These are phyloP conservation scores for Axinella damicornis DNA, from an alignment of 37 sponge, comb jelly and placozoan species.

Conservation along the genomic window DNA sequence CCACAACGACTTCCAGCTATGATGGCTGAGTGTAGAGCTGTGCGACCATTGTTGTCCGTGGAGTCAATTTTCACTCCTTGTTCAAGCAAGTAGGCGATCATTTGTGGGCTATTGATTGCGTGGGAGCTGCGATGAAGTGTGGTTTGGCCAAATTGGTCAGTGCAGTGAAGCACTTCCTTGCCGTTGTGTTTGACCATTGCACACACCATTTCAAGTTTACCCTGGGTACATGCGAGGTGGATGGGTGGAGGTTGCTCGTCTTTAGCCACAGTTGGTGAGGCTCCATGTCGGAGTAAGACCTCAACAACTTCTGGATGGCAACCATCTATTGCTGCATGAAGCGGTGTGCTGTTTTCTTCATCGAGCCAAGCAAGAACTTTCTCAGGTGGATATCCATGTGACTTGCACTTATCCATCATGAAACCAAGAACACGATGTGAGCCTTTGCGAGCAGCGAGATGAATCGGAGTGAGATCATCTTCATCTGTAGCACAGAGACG, in stretches of 20 bases:
- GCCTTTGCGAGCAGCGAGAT: slow-evolving; percentile 76
- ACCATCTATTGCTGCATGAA: slow-evolving; percentile 87
- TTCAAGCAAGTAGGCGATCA: slow-evolving; percentile 56
- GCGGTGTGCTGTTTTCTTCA: slow-evolving; percentile 89
- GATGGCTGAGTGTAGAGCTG: slow-evolving; percentile 74
- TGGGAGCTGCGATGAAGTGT: slow-evolving; percentile 62
- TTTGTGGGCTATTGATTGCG: slow-evolving; percentile 21
- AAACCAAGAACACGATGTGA: slow-evolving; percentile 62
- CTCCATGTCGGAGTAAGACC: slow-evolving; percentile 78
- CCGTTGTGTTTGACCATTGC: slow-evolving; percentile 50
- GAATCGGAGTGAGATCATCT: slow-evolving; percentile 74
- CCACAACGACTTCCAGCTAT: slow-evolving; percentile 38
- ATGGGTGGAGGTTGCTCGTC: slow-evolving; percentile 71
- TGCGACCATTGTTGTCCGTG: slow-evolving; percentile 61
- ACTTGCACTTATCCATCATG: slow-evolving; percentile 47
- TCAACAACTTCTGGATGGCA: slow-evolving; percentile 77
- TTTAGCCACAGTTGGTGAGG: slow-evolving; percentile 41
- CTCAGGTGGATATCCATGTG: slow-evolving; percentile 73
- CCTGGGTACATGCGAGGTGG: slow-evolving; percentile 77
- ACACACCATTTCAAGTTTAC: slow-evolving; percentile 61
- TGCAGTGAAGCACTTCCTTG: slow-evolving; percentile 11
- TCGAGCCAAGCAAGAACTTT: slow-evolving; percentile 62
- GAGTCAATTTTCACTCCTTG: slow-evolving; percentile 51
- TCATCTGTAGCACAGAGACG: slow-evolving; percentile 78
- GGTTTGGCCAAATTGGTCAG: slow-evolving; percentile 45